Base-by-base conservation (phyloP, 2,113 vertebrate species). In the Chamaetylas fuelleborni region DNA sequence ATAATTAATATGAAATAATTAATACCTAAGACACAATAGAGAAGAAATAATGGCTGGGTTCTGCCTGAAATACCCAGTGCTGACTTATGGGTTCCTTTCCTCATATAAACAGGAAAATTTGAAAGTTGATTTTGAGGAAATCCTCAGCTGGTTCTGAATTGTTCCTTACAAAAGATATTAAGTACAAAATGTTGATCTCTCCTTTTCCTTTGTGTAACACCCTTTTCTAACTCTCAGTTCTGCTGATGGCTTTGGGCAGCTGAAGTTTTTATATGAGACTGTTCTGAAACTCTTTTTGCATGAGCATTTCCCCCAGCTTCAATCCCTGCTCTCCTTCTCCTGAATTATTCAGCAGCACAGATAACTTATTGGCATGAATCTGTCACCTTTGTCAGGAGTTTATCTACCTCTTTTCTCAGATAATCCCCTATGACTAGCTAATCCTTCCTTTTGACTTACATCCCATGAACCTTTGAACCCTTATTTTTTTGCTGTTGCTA, bases 1-100 rank as follows among this genome's bases (percentile, higher is more conserved):
- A 96, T 89, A 97, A 97, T 97, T 97, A 97, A 96, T 93, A 86
- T 90, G 74, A 87, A 96, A 96, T 91, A 96, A 97, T 97, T 97
- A 95, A 97, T 90, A 96, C 3, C n/a, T 93, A 83, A 94, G 31
- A 66, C 48, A 47, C 29, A 84, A 45, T 3, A 70, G 12, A 28
- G 38, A 38, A 77, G 45, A 91, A 84, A 70, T 20, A 81, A 70
- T 26, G 19, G 26, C 36, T 5, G 3, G 15, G 14, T 6, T 90
- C 11, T 80, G 25, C 23, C 45, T 82, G 58, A 92, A 73, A 70
- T 38, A 76, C 4, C 9, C 47, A 73, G 26, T 38, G n/a, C n/a
- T 7, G 2, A 69, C 19, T 51, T 45, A 51, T 4, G 19, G 22
- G 31, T 56, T 85, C 31, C 18, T 76, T 86, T 80, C 53, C 67